Base-by-base conservation (phyloP, 2,113 vertebrate genomes). In the Tautogolabrus adspersus region DNA sequence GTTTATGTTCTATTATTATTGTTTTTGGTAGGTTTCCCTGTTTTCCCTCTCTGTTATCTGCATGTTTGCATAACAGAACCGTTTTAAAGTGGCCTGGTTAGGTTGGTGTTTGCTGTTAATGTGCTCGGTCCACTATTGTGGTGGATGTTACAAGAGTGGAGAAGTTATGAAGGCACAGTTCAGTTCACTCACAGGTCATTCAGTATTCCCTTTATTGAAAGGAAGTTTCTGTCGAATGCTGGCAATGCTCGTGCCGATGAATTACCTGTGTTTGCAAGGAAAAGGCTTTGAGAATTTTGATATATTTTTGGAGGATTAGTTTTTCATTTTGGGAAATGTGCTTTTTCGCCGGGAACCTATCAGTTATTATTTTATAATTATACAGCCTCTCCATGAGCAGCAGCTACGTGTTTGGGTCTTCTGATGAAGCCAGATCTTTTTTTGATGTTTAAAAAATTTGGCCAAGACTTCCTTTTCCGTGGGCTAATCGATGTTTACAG, bases 1-100 rank as follows among this genome's bases (percentile, higher is more conserved):
- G 82, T 88, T 90, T 91, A 79, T 66, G 66, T 59, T 75, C 72
- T 74, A 40, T 81, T 89, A 81, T 87, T 88, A 87, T 83, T 52
- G n/a, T 52, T 52, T 89, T 87, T 75, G 62, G 77, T 82, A 47
- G 79, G 68, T 79, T 63, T 87, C 51, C 59, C 42, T 68, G 77
- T 77, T 82, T 88, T 34, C 30, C 30, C 66, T 38, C 72, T 75
- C 57, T 76, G 63, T 61, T 68, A 22, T 46, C 23, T 82, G 70
- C 6, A 8, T 81, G 72, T 90, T 90, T 87, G 89, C 76, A 81
- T 71, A 76, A 86, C 66, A 79, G 68, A 88, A 49, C 51, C 60
- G 60, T 61, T 77, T n/a, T 68, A 61, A 85, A 83, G 52, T 47
- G 55, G 64, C 62, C 71, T 71, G 77, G 66, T 78, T 83, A 46